Base-by-base conservation (phyloP, 2,797 vertebrate species). In the Chaenodraco wilsoni region DNA sequence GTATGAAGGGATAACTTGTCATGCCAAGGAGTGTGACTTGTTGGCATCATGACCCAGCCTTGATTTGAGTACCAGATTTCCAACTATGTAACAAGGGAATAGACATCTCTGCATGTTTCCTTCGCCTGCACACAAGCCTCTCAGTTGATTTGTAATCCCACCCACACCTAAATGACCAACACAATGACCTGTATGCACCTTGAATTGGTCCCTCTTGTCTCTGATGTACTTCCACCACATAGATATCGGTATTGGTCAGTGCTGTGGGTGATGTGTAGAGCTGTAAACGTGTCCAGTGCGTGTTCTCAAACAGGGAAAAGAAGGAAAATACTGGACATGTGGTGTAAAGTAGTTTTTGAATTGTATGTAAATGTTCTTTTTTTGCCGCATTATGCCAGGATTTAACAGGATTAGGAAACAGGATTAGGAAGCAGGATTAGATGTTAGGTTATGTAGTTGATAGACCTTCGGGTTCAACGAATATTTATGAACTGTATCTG, bases 401-500 rank as follows among this genome's bases (percentile, higher is more conserved):
- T 69, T 61, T 46, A 81, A 74, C 82, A 71, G 68, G 55, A 60
- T 70, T 79, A 77, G 60, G 52, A 50, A n/a, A 45, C 57, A 13
- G 52, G 70, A 43, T 8, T 89, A 80, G 81, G 52, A 50, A n/a
- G 48, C 57, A 13, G 52, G 70, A 43, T 8, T 89, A 80, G 81
- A 68, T 74, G 82, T 89, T 27, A 27, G 23, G 23, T 27, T 85
- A 83, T 12, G 57, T 81, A 68, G 74, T 86, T 60, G 69, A 62
- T 87, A 72, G 83, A 75, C 49, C 14, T 72, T 81, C 6, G 51
- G 83, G 69, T 90, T 89, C 52, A 69, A 78, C 9, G 33, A 66
- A 71, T 91, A 88, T 93, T 89, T 90, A 86, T 87, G 86, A 92
- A 86, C 83, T 93, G 87, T 93, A 92, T 88, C 93, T 94, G 93